phyloP scores from a whole-genome alignment of 2,797 vertebrate genomes.

The Muscicapa striata region DNA sequence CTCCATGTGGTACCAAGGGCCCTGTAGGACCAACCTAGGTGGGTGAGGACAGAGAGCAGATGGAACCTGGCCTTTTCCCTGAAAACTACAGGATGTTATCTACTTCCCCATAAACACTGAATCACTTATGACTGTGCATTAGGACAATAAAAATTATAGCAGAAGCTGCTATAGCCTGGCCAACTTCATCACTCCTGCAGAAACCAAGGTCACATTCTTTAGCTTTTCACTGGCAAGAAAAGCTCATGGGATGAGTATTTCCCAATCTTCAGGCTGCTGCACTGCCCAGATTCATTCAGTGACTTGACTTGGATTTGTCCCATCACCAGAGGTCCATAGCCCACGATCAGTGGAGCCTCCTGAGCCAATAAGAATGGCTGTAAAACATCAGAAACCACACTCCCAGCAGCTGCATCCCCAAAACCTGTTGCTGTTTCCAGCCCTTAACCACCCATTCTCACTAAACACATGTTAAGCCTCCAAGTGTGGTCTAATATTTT shows the following conservation, averaged over 20 bases:
- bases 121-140: neutral
- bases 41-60: neutral
- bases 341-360: accelerated
- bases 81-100: neutral
- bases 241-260: neutral
- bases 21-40: neutral
- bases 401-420: neutral
- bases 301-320: neutral
- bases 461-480: accelerated
- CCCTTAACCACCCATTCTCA: neutral
- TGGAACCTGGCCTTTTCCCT: neutral
- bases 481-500: neutral
- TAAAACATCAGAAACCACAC: neutral
- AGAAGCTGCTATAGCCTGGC: neutral
- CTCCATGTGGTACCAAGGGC: too few species aligned
- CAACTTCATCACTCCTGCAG: neutral
- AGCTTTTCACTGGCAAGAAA: neutral
- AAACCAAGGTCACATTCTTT: neutral
- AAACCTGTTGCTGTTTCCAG: neutral
- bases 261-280: neutral
- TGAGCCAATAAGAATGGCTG: neutral
- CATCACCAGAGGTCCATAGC: neutral
- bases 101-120: neutral
- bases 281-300: neutral
- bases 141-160: neutral